Conservation (phyloP, 2,888 invertebrate genomes). For the Caenorhabditis angaria region DNA sequence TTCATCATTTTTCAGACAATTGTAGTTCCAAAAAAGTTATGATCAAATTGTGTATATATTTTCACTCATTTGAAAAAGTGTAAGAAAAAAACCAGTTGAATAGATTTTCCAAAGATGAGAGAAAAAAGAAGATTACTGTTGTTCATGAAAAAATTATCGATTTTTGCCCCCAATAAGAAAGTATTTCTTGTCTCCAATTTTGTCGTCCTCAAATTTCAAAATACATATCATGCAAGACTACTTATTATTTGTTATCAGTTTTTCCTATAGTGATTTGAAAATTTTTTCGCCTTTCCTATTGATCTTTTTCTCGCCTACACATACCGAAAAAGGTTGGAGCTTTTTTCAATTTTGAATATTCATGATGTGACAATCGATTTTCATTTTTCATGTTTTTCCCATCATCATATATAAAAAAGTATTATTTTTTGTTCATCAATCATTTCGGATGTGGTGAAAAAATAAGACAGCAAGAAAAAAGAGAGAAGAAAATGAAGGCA, state of each 20-base stretch:
- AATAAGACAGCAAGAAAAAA: neutral
- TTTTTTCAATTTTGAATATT: neutral
- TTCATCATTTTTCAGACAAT: neutral
- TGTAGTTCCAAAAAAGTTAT: neutral
- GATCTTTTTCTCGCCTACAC: neutral
- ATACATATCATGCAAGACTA: no score
- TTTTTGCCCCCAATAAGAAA: no score
- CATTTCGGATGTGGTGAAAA: neutral
- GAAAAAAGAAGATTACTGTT: no score
- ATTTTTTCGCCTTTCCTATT: neutral
- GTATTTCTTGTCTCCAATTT: no score
- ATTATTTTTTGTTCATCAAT: neutral
- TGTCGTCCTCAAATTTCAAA: no score
- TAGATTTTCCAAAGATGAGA: no score
- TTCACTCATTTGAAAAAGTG: neutral
- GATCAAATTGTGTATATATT: neutral
- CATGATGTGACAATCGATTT: conserved; percentile 2
- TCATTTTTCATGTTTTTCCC: neutral
- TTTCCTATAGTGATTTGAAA: neutral
- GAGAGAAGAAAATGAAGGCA: neutral
- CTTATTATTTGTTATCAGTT: neutral
- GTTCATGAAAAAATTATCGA: no score
- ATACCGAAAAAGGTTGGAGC: neutral
- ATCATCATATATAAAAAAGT: neutral
- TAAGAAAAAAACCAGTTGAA: neutral